Conservation (phyloP, 1,140 invertebrate genomes). For the Drosophila novamexicana region DNA sequence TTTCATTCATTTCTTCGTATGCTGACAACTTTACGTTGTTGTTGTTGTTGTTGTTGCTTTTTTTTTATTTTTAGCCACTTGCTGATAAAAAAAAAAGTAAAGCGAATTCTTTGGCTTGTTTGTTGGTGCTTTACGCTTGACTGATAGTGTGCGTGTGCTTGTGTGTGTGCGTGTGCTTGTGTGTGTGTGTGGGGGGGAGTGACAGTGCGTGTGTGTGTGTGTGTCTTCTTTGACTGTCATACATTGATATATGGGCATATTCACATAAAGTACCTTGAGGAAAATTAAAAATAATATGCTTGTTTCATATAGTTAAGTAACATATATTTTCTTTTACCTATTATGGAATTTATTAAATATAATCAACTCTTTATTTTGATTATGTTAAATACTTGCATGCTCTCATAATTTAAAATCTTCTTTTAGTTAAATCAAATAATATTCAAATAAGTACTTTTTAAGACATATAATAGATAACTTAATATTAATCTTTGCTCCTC, state of each 20-base stretch:
- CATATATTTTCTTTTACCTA: too few relatives aligned
- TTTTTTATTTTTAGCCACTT: constrained; percentile 35
- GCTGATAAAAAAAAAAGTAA: constrained; percentile 26
- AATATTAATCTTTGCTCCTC: too few relatives aligned
- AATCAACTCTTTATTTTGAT: too few relatives aligned
- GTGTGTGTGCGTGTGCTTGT: background rate
- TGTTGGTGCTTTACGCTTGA: constrained; percentile 12
- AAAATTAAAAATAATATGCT: too few relatives aligned
- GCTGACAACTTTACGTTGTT: constrained; percentile 14
- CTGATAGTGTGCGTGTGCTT: background rate
- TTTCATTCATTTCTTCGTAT: constrained; percentile 44
- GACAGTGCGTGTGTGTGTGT: background rate
- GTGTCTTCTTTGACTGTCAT: background rate
- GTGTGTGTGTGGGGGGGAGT: background rate
- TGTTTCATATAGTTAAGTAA: too few relatives aligned
- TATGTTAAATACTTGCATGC: too few relatives aligned
- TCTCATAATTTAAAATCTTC: too few relatives aligned
- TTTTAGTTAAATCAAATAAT: too few relatives aligned
- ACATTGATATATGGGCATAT: background rate
- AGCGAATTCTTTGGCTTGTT: constrained; percentile 23
- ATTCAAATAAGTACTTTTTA: too few relatives aligned
- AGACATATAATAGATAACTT: too few relatives aligned
- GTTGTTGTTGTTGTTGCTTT: background rate
- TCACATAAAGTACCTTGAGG: too few relatives aligned
- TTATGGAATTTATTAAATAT: too few relatives aligned